These are phyloP conservation scores for Thamnophis elegans DNA, from an alignment of 2,797 vertebrate species.

Conservation along the genomic window DNA sequence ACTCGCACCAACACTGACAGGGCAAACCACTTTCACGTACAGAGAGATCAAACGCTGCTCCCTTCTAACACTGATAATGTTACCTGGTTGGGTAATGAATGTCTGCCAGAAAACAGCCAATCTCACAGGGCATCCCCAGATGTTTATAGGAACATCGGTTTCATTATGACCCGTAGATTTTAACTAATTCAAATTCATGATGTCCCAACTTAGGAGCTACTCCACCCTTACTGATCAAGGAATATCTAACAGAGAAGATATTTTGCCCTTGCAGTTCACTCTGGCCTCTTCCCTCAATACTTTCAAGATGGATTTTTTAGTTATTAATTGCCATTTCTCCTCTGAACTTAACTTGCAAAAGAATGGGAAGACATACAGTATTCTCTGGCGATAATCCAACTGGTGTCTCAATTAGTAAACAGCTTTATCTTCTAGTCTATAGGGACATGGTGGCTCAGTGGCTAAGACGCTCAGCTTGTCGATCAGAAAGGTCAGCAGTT, in stretches of 20 bases:
- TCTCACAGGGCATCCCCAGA: not conserved
- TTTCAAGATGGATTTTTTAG: not conserved
- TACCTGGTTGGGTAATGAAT: not conserved
- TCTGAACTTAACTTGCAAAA: not conserved
- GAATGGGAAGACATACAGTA: not conserved
- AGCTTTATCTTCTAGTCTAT: not conserved
- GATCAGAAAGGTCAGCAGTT: too few species aligned
- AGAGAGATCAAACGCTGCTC: not conserved
- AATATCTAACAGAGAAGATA: not conserved
- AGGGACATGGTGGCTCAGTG: too few species aligned
- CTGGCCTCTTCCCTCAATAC: not conserved
- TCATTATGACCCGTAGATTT: not conserved
- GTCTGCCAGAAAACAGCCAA: not conserved
- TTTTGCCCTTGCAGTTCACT: not conserved
- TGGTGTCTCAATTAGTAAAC: not conserved
- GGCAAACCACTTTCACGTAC: not conserved
- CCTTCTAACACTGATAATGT: not conserved
- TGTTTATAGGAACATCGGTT: constrained; percentile 3
- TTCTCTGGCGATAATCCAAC: not conserved
- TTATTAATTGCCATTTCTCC: not conserved
- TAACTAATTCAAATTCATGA: not conserved
- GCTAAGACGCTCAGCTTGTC: too few species aligned
- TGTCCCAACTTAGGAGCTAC: not conserved
- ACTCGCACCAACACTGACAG: too few species aligned
- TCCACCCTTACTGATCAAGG: not conserved